phyloP scores from a whole-genome alignment of 2,888 invertebrate genomes.

The Minunthozetes semirufus region DNA sequence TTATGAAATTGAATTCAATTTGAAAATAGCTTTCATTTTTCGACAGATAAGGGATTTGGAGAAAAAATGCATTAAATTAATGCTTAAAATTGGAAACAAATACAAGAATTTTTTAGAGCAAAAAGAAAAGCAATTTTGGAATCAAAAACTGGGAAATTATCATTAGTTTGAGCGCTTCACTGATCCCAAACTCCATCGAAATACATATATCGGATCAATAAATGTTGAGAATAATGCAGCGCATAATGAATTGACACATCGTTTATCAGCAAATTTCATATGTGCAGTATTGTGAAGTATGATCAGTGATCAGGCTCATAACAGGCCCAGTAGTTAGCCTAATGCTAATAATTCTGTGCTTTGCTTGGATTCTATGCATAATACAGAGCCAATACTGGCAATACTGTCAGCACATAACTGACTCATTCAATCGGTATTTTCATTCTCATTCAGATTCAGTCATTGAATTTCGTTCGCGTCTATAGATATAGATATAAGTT shows the following conservation, averaged over 20 bases:
- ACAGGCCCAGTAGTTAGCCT: background rate
- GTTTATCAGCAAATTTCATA: conserved; percentile 33
- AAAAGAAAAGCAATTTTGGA: background rate
- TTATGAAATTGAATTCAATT: background rate
- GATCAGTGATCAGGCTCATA: background rate
- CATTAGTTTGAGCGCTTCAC: conserved; percentile 27
- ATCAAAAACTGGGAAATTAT: conserved; percentile 24
- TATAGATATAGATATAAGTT: conserved; percentile 27
- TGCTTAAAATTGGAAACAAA: background rate
- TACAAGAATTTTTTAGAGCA: background rate
- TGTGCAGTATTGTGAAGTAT: background rate
- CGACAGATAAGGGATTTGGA: background rate
- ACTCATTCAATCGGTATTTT: conserved; percentile 31
- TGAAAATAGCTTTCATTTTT: background rate
- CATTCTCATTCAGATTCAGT: conserved; percentile 22
- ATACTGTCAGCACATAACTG: conserved; percentile 7
- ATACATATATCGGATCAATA: conserved; percentile 25
- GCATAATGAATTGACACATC: conserved; percentile 32
- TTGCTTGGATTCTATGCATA: conserved; percentile 16
- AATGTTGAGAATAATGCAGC: conserved; percentile 14
- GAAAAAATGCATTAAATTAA: background rate
- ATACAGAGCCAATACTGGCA: background rate
- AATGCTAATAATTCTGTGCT: background rate
- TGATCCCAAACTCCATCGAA: background rate
- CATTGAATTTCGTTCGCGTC: conserved; percentile 11